Conservation (phyloP, 2,797 vertebrate genomes). For the Phalanger gymnotis region DNA sequence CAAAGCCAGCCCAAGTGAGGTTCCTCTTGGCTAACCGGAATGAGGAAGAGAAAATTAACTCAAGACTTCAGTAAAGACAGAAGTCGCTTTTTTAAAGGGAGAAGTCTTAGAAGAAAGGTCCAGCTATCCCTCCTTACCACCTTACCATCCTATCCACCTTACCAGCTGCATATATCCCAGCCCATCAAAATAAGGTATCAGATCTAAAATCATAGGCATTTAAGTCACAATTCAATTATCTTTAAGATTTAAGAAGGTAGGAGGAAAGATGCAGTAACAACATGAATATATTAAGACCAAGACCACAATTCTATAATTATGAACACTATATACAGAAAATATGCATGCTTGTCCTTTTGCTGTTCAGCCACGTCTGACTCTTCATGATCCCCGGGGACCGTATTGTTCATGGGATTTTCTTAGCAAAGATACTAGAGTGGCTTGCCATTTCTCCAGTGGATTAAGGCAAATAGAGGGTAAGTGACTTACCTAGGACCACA, state of each 20-base stretch:
- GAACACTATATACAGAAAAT: neutral
- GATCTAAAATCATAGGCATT: conserved; percentile 51
- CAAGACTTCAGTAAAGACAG: conserved; percentile 67
- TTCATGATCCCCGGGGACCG: neutral
- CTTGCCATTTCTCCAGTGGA: neutral
- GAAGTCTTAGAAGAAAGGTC: conserved; percentile 55
- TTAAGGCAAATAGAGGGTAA: neutral
- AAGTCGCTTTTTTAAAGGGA: conserved; percentile 64
- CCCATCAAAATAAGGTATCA: conserved; percentile 63
- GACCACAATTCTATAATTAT: neutral
- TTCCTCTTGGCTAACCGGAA: conserved; percentile 69
- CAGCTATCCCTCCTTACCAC: conserved; percentile 38
- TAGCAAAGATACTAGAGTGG: neutral
- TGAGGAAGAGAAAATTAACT: conserved; percentile 68
- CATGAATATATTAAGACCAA: neutral
- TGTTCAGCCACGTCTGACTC: neutral
- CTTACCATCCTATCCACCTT: no score
- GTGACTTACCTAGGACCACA: neutral
- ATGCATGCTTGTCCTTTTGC: neutral
- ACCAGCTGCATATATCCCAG: conserved; percentile 61
- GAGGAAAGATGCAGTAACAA: conserved; percentile 36
- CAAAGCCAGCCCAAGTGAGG: conserved; percentile 73
- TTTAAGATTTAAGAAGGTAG: neutral
- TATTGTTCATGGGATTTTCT: neutral
- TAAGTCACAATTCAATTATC: neutral